Evolutionary conservation across 2,113 vertebrate genomes (phyloP).

Genomic region (Hemicordylus capensis): DNA sequence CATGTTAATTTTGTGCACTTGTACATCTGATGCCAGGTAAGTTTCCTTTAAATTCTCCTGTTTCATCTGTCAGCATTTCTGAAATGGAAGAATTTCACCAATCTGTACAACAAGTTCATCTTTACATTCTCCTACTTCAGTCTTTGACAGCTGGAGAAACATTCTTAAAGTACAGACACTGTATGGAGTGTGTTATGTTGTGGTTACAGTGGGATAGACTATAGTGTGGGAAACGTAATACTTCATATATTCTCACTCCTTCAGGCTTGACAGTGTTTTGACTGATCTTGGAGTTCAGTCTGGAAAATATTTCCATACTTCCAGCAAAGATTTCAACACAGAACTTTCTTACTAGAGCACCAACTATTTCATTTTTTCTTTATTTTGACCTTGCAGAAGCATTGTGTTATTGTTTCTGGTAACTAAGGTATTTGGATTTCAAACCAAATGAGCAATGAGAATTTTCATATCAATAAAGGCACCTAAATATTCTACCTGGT

Average conservation of each 20-base stretch:
- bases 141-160: slow-evolving; percentile 49
- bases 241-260: slow-evolving; percentile 15
- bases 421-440: background rate
- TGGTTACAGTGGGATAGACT: background rate
- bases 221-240: background rate
- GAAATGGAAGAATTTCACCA: slow-evolving; percentile 24
- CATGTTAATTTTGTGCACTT: background rate
- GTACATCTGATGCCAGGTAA: background rate
- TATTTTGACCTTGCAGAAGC: slow-evolving; percentile 10
- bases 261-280: slow-evolving; percentile 22
- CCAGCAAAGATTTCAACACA: background rate
- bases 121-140: slow-evolving; percentile 29
- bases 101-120: slow-evolving; percentile 16
- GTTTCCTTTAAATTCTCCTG: slow-evolving; percentile 28
- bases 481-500: background rate
- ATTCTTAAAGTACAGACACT: slow-evolving; percentile 44
- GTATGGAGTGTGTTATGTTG: slow-evolving; percentile 40
- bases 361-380: background rate
- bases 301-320: slow-evolving; percentile 31
- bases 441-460: background rate
- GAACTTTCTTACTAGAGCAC: slow-evolving; percentile 5
- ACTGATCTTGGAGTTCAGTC: slow-evolving; percentile 1
- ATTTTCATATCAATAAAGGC: background rate
- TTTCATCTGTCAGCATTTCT: slow-evolving; percentile 17
- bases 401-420: background rate